Evolutionary conservation across 2,113 vertebrate species (phyloP), one percentile per base, ranked within the genome.

Genomic region (Aegypius monachus): DNA sequence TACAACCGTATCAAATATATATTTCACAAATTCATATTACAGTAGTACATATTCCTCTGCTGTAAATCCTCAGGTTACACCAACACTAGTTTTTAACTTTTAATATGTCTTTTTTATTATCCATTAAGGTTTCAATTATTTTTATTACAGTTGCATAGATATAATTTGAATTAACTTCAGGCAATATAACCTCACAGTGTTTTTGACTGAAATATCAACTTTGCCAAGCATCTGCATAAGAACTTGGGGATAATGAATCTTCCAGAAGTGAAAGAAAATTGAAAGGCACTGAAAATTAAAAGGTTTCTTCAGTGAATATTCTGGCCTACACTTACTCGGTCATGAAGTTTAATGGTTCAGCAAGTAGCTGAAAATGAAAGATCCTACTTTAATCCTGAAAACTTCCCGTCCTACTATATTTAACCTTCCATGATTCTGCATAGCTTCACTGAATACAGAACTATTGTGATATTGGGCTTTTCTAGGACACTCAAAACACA

Each of bases 91-190:
- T 96, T 97, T 94, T 42, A 95, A 56, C 10, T 95, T 97, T 93
- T 67, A 56, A 79, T 81, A 75, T 17, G 2, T 91, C 38, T 81
- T 71, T 82, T 97, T 95, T 96, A 96, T 90, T 93, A 79, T 86
- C 71, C 48, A 91, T 94, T 97, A 97, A 96, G 23, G 13, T 91
- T 98, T 96, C 71, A 94, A 94, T 97, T 98, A 92, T 96, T 97
- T 98, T 98, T 96, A 97, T 91, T 97, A 67, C 14, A 88, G n/a
- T 38, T 93, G 6, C 43, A 95, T 56, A 88, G 93, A 83, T 88
- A 84, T 62, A 96, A 66, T 85, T 85, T 61, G 68, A 92, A 91
- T 97, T 96, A 88, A 95, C 91, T 97, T 93, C 82, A 90, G 38
- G 13, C 32, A 79, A 22, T 84, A 96, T 52, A 79, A 72, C 8